phyloP scores from a whole-genome alignment of 2,113 vertebrate genomes.

The Petaurus breviceps region DNA sequence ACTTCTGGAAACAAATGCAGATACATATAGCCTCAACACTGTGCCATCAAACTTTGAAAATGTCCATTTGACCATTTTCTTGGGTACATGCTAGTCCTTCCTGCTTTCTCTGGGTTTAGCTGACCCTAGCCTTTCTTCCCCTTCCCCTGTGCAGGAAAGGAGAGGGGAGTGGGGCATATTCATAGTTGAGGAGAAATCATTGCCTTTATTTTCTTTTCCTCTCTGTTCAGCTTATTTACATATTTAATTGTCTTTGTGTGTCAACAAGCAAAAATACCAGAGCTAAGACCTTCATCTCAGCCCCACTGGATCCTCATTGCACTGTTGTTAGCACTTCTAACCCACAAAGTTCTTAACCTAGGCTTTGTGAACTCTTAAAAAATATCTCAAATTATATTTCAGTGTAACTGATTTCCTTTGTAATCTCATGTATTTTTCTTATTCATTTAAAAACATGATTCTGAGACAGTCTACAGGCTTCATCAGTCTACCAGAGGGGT shows the following conservation, averaged over 20 bases:
- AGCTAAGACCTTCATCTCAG: neutral
- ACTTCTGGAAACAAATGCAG: neutral
- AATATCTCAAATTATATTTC: neutral
- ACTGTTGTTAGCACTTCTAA: neutral
- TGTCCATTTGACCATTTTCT: neutral
- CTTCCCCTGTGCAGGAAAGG: neutral
- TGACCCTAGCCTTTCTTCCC: neutral
- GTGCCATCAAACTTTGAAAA: neutral
- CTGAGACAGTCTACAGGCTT: neutral
- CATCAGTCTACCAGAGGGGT: neutral
- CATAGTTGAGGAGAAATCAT: neutral
- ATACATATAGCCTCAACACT: neutral
- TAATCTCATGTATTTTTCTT: neutral
- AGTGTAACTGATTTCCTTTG: neutral
- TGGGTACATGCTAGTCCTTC: neutral
- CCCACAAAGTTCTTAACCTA: neutral
- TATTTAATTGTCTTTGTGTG: neutral
- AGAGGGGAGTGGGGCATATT: neutral
- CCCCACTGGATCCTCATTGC: neutral
- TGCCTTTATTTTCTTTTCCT: neutral
- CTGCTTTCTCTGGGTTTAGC: neutral
- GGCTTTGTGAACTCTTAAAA: neutral
- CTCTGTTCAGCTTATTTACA: neutral
- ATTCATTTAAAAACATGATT: neutral
- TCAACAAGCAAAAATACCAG: neutral